Base-by-base conservation (phyloP, 2,113 vertebrate genomes). In the Dascyllus trimaculatus region DNA sequence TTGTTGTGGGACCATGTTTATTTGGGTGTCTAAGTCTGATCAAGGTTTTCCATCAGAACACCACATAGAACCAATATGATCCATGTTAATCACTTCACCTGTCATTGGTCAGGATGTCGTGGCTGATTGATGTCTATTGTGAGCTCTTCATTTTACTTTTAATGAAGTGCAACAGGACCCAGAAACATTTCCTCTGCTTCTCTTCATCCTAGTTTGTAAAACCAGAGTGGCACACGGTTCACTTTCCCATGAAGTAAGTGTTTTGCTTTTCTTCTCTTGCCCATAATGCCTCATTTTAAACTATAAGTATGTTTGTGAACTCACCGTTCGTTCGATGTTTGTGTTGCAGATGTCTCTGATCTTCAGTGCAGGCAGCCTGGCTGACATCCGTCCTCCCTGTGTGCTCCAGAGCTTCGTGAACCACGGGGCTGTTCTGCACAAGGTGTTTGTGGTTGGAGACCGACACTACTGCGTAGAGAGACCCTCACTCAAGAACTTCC, bases 331-430 rank as follows among this genome's bases (percentile, higher is more conserved):
- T 32, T 32, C 13, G 5, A 5, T 26, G n/a, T 49, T 2, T 1
- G 0, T 17, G 21, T 2, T 49, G 26, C 64, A 95, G 93, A 95
- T 95, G 94, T 93, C 85, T 26, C 85, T 95, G 89, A 93, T 95
- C 80, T 95, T 95, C 84, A 89, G 82, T 17, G 85, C 60, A 0
- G 78, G 22, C 2, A 81, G 91, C 5, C 75, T 95, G 81, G 75
- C 48, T 15, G 94, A 92, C 0, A 62, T 92, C 26, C 89, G 17
- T 4, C 92, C 92, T 4, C 95, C 95, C 19, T 95, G 95, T 22
- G 87, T 95, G 32, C 92, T 95, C 6, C 95, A 95, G 86, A 95
- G 93, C 84, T 95, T 95, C 38, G 85, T 95, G 26, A 95, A 92
- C 83, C 95, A 95, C 22, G 94, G 93, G 0, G 95, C 94, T 0